Percentiles rank a stretch among this genome's conserved stretches.
These are phyloP conservation scores for Gymnocypris eckloni DNA, from an alignment of 2,797 vertebrate genomes.

Conservation along the genomic window DNA sequence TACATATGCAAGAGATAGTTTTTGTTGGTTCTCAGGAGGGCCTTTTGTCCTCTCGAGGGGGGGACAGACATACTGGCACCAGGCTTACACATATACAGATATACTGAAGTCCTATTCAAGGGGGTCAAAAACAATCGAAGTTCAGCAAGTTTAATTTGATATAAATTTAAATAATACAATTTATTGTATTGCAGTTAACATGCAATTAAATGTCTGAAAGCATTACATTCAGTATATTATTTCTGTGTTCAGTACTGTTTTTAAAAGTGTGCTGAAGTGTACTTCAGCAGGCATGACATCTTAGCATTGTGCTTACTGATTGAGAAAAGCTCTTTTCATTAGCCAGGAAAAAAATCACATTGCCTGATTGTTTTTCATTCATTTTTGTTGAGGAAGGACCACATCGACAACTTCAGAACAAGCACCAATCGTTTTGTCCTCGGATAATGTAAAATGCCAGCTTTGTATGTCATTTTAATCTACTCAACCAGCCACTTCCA, in stretches of 20 bases:
- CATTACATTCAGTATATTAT: not conserved
- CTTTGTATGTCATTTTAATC: not conserved
- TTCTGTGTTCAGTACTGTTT: not conserved
- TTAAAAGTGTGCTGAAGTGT: not conserved
- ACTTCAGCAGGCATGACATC: not conserved
- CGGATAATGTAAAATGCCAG: not conserved
- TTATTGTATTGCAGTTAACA: not conserved
- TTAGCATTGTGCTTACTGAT: not conserved
- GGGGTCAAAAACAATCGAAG: not conserved
- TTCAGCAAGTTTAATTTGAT: not conserved
- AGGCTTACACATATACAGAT: not conserved
- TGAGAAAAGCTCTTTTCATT: not conserved
- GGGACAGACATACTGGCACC: too few relatives aligned
- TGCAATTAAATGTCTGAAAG: not conserved
- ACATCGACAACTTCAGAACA: not conserved
- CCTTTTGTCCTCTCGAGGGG: too few relatives aligned
- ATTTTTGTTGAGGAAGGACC: not conserved
- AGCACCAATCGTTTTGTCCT: not conserved
- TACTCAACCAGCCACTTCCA: not conserved
- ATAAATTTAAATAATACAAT: not conserved
- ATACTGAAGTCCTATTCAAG: not conserved
- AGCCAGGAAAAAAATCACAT: not conserved
- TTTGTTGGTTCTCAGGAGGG: too few relatives aligned
- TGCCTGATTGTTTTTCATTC: not conserved
- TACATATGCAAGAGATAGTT: too few relatives aligned